A percentile compares a stretch with the other conserved stretches of the same genome.
Conservation (phyloP, 2,797 vertebrate species). For the Ibycter americanus region DNA sequence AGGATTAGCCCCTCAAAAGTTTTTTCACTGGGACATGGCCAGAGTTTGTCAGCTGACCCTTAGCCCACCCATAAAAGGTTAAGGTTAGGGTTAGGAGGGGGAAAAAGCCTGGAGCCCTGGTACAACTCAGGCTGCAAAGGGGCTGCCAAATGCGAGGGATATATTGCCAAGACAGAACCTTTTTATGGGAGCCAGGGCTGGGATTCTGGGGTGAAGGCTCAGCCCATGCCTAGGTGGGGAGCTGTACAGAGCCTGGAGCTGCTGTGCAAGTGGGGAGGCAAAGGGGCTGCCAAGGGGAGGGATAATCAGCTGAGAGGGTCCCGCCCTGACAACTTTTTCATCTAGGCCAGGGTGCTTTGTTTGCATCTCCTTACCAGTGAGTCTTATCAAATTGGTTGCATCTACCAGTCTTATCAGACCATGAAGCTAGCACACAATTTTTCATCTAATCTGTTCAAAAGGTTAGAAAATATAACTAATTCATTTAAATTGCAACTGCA, state of each 20-base stretch:
- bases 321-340: background rate
- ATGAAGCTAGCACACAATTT: background rate
- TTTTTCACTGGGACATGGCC: background rate
- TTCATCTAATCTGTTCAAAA: background rate
- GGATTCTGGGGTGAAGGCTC: background rate
- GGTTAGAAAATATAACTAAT: constrained; percentile 10
- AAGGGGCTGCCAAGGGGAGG: background rate
- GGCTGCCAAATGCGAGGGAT: background rate
- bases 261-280: accelerated
- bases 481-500: background rate
- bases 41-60: background rate
- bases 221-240: background rate
- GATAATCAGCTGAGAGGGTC: background rate
- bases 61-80: background rate
- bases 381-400: background rate
- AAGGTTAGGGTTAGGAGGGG: background rate
- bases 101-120: background rate
- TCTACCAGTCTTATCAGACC: background rate
- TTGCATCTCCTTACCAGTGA: background rate
- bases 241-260: background rate
- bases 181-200: background rate
- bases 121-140: background rate
- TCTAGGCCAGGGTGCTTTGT: background rate
- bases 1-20: background rate
- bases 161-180: background rate